phyloP scores from a whole-genome alignment of 2,113 vertebrate species.

The Pogona vitticeps region DNA sequence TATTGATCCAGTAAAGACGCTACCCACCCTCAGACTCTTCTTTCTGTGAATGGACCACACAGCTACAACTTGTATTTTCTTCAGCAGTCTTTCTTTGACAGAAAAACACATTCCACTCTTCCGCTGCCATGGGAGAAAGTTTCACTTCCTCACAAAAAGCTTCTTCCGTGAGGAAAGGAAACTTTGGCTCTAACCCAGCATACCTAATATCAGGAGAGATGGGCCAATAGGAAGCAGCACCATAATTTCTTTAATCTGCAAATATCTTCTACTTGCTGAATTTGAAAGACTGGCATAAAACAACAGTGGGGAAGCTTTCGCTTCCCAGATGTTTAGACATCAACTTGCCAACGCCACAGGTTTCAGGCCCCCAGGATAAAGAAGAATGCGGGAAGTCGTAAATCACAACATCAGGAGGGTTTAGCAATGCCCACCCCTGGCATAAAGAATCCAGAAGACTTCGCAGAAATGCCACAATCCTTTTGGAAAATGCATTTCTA shows the following conservation, averaged over 20 bases:
- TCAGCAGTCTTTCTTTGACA: not conserved
- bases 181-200: not conserved
- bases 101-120: not conserved
- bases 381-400: too few relatives aligned
- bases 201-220: not conserved
- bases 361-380: too few relatives aligned
- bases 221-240: too few relatives aligned
- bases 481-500: conserved; percentile 35
- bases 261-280: not conserved
- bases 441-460: not conserved
- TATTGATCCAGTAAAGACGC: too few relatives aligned
- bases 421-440: not conserved
- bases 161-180: not conserved
- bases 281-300: not conserved
- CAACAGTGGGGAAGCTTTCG: too few relatives aligned
- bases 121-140: not conserved
- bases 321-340: too few relatives aligned
- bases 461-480: not conserved
- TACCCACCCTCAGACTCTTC: too few relatives aligned
- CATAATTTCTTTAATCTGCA: not conserved
- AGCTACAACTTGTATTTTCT: too few relatives aligned
- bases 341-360: too few relatives aligned
- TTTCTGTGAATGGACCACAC: too few relatives aligned
- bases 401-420: too few relatives aligned
- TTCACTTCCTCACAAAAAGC: not conserved